Conservation (phyloP, 2,797 vertebrate species). For the Enoplosus armatus region DNA sequence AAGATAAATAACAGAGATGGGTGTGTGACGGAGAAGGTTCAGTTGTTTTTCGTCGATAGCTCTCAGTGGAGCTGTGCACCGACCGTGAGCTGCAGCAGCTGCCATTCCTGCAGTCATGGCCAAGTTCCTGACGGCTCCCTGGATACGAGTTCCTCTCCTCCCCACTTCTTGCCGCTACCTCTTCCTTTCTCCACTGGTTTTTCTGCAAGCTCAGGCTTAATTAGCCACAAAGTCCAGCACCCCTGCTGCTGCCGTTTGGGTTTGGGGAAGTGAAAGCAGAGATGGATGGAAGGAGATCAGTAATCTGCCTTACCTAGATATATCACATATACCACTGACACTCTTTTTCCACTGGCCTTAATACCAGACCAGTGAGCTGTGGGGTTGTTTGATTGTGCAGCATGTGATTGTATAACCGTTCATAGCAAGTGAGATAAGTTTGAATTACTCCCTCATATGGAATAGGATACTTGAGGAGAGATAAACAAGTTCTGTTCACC, state of each 20-base stretch:
- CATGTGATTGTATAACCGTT: constrained; percentile 26
- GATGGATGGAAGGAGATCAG: background rate
- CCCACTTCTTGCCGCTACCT: constrained; percentile 25
- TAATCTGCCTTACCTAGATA: constrained; percentile 19
- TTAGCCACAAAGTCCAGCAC: constrained; percentile 40
- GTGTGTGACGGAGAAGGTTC: constrained; percentile 50
- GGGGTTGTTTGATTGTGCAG: constrained; percentile 24
- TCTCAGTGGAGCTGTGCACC: constrained; percentile 54
- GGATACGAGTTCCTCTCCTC: constrained; percentile 60
- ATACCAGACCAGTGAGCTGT: constrained; percentile 39
- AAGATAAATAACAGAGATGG: constrained; percentile 53
- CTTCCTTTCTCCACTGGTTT: constrained; percentile 19
- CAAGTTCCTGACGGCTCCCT: constrained; percentile 80
- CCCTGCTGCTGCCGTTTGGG: constrained; percentile 17
- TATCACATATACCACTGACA: constrained; percentile 35
- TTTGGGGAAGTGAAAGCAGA: constrained; percentile 32
- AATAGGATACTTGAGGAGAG: constrained; percentile 44
- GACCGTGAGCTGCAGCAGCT: constrained; percentile 77
- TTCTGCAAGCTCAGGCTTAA: constrained; percentile 35
- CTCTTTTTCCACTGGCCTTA: constrained; percentile 53
- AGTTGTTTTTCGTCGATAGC: constrained; percentile 49
- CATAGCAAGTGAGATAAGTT: constrained; percentile 49
- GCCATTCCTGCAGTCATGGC: constrained; percentile 69
- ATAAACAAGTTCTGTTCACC: constrained; percentile 43
- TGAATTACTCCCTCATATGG: constrained; percentile 40